Base-by-base conservation (phyloP, 2,888 invertebrate genomes). In the Rhabditoides inermis region DNA sequence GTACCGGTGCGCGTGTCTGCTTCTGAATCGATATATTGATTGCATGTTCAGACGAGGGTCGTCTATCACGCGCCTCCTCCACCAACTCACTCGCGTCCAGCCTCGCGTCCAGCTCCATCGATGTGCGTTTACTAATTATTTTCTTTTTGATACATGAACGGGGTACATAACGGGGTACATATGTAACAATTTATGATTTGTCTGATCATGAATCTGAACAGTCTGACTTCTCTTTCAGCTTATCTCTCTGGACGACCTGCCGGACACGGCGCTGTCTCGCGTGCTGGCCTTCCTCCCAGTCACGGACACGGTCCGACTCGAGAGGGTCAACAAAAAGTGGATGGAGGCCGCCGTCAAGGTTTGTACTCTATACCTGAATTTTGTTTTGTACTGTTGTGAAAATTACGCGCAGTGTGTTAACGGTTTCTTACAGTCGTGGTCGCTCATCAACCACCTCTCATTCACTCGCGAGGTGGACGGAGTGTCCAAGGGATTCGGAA, bases 251-350 rank as follows among this genome's bases (percentile, higher is more conserved):
- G 69, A 63, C 28, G 60, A 58, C 7, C 45, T 76, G 6, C 69
- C 73, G 0, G 40, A 56, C 0, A 40, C 45, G 23, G 66, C 62
- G n/a, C 46, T 75, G 5, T 58, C 63, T 25, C 41, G 59, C n/a
- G 58, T 76, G 6, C 57, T 76, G 20, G 54, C 68, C 6, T 62
- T 63, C 45, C 45, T 73, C n/a, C 60, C 61, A 1, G 51, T 70
- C 3, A 45, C 61, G 7, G 75, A 76, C 39, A 66, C 72, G 28
- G 61, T 76, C 18, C 56, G 69, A n/a, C 20, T 71, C 12, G 76
- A 76, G 56, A 54, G 74, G 23, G 69, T 72, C 22, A 73, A 63
- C 60, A 75, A 75, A 48, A 53, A 56, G 28, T 76, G 68, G 63
- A 63, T 73, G 52, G 76, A 76, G 48, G 58, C 61, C 10, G 65